phyloP scores from a whole-genome alignment of 1,140 invertebrate genomes.

The Chelonus insularis region DNA sequence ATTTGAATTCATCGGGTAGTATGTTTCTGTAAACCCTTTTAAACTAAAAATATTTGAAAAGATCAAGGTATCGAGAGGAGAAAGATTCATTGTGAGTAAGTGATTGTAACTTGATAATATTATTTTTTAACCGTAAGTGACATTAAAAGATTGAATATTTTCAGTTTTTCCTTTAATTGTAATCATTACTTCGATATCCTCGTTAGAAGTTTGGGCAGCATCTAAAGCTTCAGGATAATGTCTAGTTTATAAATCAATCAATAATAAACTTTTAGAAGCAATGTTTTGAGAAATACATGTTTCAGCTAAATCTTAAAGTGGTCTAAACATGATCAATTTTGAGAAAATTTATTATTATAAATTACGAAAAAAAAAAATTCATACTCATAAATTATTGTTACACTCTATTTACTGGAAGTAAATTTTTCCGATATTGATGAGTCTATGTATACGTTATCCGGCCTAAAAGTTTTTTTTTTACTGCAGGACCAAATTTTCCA shows the following conservation, averaged over 20 bases:
- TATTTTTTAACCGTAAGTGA: constrained; percentile 26
- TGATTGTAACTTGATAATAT: too few relatives aligned
- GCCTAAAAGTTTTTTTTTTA: constrained; percentile 21
- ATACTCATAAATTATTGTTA: too few relatives aligned
- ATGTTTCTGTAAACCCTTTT: constrained; percentile 16
- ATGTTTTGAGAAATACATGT: constrained; percentile 17
- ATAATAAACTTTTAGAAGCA: constrained; percentile 1
- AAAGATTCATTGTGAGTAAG: constrained; percentile 31
- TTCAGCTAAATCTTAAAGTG: constrained; percentile 11
- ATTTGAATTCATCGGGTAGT: constrained; percentile 9
- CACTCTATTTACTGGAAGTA: constrained; percentile 13
- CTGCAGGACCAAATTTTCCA: constrained; percentile 22
- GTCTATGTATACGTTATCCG: constrained; percentile 9
- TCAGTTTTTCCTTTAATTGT: too few relatives aligned
- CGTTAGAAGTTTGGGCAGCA: constrained; percentile 25
- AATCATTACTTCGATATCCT: constrained; percentile 17
- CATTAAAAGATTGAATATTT: too few relatives aligned
- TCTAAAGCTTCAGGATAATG: constrained; percentile 25
- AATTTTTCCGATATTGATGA: constrained; percentile 9
- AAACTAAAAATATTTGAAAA: constrained; percentile 27
- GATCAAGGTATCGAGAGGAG: constrained; percentile 15
- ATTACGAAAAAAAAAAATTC: too few relatives aligned
- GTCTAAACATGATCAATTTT: not conserved
- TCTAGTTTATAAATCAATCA: constrained; percentile 22
- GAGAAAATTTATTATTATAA: not conserved